Evolutionary conservation across 2,113 vertebrate genomes (phyloP), one percentile per base, ranked within the genome.

Genomic region (Saimiri boliviensis): DNA sequence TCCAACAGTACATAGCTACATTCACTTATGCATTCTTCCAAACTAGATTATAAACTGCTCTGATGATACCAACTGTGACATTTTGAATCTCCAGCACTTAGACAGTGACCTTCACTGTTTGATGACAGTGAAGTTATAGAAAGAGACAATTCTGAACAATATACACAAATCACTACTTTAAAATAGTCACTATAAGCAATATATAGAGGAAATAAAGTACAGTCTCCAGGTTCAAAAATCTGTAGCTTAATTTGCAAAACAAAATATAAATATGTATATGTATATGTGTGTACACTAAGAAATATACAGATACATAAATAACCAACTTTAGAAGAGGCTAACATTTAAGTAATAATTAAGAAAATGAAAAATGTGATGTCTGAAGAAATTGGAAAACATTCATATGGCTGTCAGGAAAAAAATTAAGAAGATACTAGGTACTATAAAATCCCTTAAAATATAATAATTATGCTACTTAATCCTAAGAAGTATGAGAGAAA

Each of bases 381-480:
- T 80, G 17, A 47, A 80, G 3, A 86, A 90, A 58, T 30, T 37
- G 1, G 20, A 93, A 95, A 86, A 45, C 16, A 76, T 73, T 40
- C 63, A 17, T 73, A 77, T 45, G 60, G 16, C 23, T 82, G 32
- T 56, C 27, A 83, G 23, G 91, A 89, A 95, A 86, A 88, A 11
- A 56, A 5, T 70, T 86, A 40, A 88, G 86, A 79, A 91, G 92
- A 92, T 47, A 52, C 17, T 90, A 49, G 37, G 12, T 47, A 56
- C 66, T 95, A 89, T 1, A 86, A 85, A 82, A 77, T 73, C 52
- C 82, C 40, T 95, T 87, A 83, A 81, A 90, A 86, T 86, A 66
- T 76, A 71, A 47, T 10, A 93, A 71, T 81, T 49, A 42, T 70
- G 42, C 25, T 63, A 84, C 21, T 49, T 89, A 89, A 81, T 83